A percentile compares a stretch with the other conserved stretches of the same genome.
Conservation (phyloP, 2,888 invertebrate species). For the Aleiodes leptofemur region DNA sequence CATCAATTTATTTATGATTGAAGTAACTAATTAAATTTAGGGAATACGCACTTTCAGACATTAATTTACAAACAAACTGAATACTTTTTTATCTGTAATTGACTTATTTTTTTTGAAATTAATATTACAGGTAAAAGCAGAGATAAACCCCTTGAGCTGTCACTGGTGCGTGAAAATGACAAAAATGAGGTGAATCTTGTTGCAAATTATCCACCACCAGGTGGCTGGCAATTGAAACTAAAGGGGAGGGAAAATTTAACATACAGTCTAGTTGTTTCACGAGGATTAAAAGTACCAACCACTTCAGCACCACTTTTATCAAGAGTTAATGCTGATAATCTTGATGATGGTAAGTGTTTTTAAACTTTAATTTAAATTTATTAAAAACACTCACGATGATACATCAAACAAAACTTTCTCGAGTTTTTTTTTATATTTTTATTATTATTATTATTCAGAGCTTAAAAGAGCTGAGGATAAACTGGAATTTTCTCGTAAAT, state of each 20-base stretch:
- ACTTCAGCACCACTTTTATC: not conserved
- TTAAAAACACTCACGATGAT: slow-evolving; percentile 7
- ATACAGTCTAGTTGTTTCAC: slow-evolving; percentile 55
- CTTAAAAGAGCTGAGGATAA: no score
- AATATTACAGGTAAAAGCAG: slow-evolving; percentile 4
- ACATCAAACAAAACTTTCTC: not conserved
- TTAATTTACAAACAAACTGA: slow-evolving; percentile 19
- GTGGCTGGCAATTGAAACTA: slow-evolving; percentile 63
- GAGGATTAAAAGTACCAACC: not conserved
- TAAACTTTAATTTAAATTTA: not conserved
- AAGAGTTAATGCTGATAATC: slow-evolving; percentile 5
- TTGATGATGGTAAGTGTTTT: not conserved
- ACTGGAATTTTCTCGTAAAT: no score
- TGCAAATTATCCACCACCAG: slow-evolving; percentile 63
- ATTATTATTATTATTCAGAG: no score
- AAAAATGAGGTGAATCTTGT: slow-evolving; percentile 59
- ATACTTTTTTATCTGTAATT: not conserved
- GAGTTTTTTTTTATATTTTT: no score
- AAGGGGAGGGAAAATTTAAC: slow-evolving; percentile 59
- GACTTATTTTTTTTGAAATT: slow-evolving; percentile 3
- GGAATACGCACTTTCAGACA: not conserved
- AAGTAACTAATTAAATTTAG: not conserved
- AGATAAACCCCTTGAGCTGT: slow-evolving; percentile 51
- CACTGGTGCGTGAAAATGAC: slow-evolving; percentile 57
- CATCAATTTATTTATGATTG: not conserved